Evolutionary conservation across 2,888 invertebrate species (phyloP).

Genomic region (Ichneumoninae sp.): DNA sequence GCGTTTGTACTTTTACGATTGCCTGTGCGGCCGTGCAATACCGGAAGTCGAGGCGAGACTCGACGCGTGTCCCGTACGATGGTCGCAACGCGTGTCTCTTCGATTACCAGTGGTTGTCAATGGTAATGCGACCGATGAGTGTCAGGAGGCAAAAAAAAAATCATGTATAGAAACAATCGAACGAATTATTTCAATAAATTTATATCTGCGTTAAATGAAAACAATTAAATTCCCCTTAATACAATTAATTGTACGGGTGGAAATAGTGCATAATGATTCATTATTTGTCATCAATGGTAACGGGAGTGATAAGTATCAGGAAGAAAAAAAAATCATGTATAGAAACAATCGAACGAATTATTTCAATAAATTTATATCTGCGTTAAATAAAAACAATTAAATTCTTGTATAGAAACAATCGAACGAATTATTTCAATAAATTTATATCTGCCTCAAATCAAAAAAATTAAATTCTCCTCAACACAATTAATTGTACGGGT

Average conservation of each 20-base stretch:
- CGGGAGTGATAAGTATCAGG: too few species aligned
- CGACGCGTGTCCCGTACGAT: conserved; percentile 20
- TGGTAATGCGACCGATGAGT: not conserved
- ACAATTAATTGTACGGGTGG: too few species aligned
- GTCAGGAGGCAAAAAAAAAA: not conserved
- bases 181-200: not conserved
- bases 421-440: not conserved
- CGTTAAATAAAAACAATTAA: not conserved
- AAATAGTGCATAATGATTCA: too few species aligned
- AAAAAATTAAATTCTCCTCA: not conserved
- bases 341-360: not conserved
- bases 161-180: not conserved
- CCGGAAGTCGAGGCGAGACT: conserved; percentile 44
- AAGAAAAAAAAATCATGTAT: too few species aligned
- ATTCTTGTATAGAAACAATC: too few species aligned
- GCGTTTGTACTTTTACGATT: conserved; percentile 6
- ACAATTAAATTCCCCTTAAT: too few species aligned
- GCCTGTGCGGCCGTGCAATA: conserved; percentile 11
- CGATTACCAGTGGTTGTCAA: conserved; percentile 38
- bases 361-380: not conserved
- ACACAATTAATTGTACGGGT: too few species aligned
- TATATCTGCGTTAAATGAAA: not conserved
- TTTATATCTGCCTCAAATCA: not conserved
- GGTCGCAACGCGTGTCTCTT: conserved; percentile 18
- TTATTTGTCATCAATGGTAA: not conserved